Base-by-base conservation (phyloP, 2,113 vertebrate genomes). In the Rattus rattus region DNA sequence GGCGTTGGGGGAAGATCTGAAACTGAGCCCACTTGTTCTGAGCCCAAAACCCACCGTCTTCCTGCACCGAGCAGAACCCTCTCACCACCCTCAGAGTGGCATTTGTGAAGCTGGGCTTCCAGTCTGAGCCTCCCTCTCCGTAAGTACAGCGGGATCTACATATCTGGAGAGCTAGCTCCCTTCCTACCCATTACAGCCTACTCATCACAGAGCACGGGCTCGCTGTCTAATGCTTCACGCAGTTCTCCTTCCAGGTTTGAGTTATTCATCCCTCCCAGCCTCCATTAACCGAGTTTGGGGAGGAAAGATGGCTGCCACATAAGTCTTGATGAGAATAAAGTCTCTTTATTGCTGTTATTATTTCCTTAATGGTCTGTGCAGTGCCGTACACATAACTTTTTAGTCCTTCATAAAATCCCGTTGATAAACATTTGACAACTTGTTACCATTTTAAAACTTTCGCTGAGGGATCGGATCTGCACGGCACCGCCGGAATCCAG, bases 401-500 rank as follows among this genome's bases (percentile, higher is more conserved):
- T 97, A 98, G 98, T 86, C 94, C 96, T 97, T 97, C 97, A 97
- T 98, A 98, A 98, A 98, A 97, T 86, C 76, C 90, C 54, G n/a
- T 95, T 98, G 97, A 97, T 98, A 97, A 98, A 98, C 97, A 98
- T 97, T 98, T 97, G 97, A 98, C 97, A 97, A 98, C 97, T 93
- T 96, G 97, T 96, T 97, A 97, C 97, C 87, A 91, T 97, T 97
- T 96, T 94, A 77, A 97, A 96, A 96, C 94, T 97, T 94, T 94
- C 96, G 84, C 72, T 75, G 96, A 92, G 47, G 11, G 72, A 30
- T 67, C 73, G 8, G 10, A 65, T 85, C 0, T 36, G 83, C 61
- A 2, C 14, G 28, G 93, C 79, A 43, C 52, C 30, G 0, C 4
- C 1, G 36, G 94, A 43, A 30, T 52, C 87, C 52, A 39, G 28